Evolutionary conservation across 2,888 invertebrate genomes (phyloP).

Genomic region (Myopa tessellatipennis): DNA sequence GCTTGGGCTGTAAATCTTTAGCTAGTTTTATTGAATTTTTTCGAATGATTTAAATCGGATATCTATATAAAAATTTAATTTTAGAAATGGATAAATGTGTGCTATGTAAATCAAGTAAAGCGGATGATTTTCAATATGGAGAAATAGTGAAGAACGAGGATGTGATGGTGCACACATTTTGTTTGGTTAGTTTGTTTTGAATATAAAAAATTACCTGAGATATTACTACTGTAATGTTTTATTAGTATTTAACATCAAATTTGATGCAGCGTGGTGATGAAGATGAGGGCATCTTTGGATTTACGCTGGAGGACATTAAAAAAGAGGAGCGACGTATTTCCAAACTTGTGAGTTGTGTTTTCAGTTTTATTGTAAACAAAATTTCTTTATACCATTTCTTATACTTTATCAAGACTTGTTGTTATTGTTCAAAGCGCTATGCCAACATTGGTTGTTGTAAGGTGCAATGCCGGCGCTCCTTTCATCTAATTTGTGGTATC

Average conservation of each 20-base stretch:
- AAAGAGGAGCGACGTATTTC: conserved; percentile 75
- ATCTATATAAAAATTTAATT: neutral
- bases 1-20: no score
- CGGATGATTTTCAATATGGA: conserved; percentile 47
- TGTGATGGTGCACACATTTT: conserved; percentile 79
- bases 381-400: conserved; percentile 22
- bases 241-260: conserved; percentile 78
- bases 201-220: neutral
- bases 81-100: conserved; percentile 44
- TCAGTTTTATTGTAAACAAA: neutral
- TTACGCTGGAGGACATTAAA: conserved; percentile 76
- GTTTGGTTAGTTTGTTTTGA: conserved; percentile 74
- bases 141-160: conserved; percentile 60
- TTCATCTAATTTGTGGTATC: conserved; percentile 82
- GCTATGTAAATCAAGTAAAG: conserved; percentile 46
- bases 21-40: no score
- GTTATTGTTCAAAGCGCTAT: conserved; percentile 74
- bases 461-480: conserved; percentile 74
- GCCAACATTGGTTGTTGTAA: conserved; percentile 82
- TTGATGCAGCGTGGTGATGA: conserved; percentile 77
- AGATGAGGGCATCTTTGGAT: conserved; percentile 79
- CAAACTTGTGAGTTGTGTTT: conserved; percentile 72
- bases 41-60: no score
- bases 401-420: conserved; percentile 73
- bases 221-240: conserved; percentile 43